Evolutionary conservation across 1,140 invertebrate genomes (phyloP), one percentile per base, ranked within the genome.

Genomic region (Ectropis grisescens): DNA sequence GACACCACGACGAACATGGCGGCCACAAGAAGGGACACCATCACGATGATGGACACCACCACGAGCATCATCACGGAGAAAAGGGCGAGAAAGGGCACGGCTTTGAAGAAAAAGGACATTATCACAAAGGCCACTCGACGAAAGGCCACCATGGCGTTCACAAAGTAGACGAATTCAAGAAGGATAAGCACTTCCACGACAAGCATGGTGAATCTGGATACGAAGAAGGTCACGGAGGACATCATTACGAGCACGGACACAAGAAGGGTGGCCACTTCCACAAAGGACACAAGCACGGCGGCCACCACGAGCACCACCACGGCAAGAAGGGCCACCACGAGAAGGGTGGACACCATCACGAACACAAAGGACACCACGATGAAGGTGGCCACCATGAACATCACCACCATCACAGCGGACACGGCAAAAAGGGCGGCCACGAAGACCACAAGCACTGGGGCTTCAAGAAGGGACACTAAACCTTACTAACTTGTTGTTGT

Each of bases 71-170:
- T 39, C 87, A 90, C 47, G 84, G 86, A 31, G 85, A 86, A 35
- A 86, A 91, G 45, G 84, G 86, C 22, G 86, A 87, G 51, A 87
- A 91, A 33, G 87, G 88, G 19, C 82, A 84, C 42, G 81, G 84
- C 38, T 85, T 82, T 29, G 82, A 86, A 60, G 85, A 87, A 56
- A 79, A 85, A 16, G 81, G 86, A 76, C 41, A 87, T 25, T 87
- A 90, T 58, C 91, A 91, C 46, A 91, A 92, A 35, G 91, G 91
- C 0, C 90, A 92, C 61, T 89, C 88, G 1, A 90, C 86, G 13
- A 91, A 90, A 7, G 91, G 90, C 38, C 89, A 92, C 42, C 88
- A 92, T 53, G 90, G 88, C 46, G 86, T 89, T 13, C 89, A 92
- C 58, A 91, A 91, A 54, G 19, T 71, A 65, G 90, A 93, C 54